These are phyloP conservation scores for Cromileptes altivelis DNA, from an alignment of 2,113 vertebrate species.

Conservation along the genomic window DNA sequence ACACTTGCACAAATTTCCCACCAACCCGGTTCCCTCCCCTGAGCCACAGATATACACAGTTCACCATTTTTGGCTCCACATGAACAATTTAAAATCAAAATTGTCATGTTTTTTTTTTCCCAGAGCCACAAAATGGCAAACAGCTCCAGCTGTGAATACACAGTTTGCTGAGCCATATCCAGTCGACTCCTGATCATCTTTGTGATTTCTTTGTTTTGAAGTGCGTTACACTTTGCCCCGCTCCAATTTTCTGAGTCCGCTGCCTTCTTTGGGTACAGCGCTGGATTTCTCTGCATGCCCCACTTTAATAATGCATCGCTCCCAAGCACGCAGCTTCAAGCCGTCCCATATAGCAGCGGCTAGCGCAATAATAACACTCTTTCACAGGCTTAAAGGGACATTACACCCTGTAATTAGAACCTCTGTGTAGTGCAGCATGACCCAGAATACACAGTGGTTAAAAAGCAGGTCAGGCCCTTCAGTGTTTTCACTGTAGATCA, in stretches of 20 bases:
- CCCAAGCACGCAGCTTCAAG: constrained; percentile 60
- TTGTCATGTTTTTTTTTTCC: not conserved
- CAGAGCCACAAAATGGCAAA: constrained; percentile 30
- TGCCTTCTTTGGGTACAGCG: constrained; percentile 53
- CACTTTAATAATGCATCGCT: constrained; percentile 70
- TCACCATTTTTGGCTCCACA: constrained; percentile 10
- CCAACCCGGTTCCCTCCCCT: not conserved
- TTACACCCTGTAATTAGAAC: constrained; percentile 45
- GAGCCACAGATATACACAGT: constrained; percentile 63
- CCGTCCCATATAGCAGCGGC: constrained; percentile 62
- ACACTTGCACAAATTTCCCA: not conserved
- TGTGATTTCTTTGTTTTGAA: constrained; percentile 5
- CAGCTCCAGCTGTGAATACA: not conserved
- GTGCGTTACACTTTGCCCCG: constrained; percentile 5
- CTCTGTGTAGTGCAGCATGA: constrained; percentile 27
- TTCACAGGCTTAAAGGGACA: constrained; percentile 68
- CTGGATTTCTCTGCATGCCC: constrained; percentile 63
- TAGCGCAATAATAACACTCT: constrained; percentile 29
- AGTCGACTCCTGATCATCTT: constrained; percentile 45
- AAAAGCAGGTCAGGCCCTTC: constrained; percentile 26
- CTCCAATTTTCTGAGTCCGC: constrained; percentile 45
- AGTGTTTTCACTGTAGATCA: not conserved
- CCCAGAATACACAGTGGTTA: constrained; percentile 27
- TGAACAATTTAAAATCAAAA: constrained; percentile 30
- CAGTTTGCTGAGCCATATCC: constrained; percentile 55